phyloP scores from a whole-genome alignment of 2,797 vertebrate species.

The Anas acuta region DNA sequence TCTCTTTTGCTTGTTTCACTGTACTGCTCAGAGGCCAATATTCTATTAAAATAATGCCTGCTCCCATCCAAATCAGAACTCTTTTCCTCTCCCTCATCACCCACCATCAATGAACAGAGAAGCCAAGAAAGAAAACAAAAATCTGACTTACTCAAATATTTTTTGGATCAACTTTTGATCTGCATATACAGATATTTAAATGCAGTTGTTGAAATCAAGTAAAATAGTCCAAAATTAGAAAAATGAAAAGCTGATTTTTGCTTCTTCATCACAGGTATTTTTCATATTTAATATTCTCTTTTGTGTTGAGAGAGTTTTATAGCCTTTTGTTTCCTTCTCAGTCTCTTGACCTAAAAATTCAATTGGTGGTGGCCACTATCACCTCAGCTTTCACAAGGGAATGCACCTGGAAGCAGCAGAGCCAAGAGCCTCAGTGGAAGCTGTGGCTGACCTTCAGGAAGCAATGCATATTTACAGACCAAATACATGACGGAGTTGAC shows the following conservation, averaged over 20 bases:
- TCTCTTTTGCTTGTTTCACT: background rate
- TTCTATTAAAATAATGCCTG: background rate
- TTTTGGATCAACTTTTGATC: background rate
- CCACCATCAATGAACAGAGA: background rate
- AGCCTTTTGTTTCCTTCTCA: rapidly evolving
- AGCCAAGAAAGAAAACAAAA: background rate
- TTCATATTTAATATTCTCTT: background rate
- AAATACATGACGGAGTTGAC: background rate
- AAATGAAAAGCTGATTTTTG: background rate
- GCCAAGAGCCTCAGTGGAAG: background rate
- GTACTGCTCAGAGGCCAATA: background rate
- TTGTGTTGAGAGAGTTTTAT: background rate
- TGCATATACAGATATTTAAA: background rate
- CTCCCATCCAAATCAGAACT: background rate
- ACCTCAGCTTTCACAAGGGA: background rate
- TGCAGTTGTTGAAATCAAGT: background rate
- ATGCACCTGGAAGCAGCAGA: background rate
- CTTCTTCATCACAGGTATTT: background rate
- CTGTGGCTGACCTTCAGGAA: background rate
- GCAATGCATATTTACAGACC: background rate
- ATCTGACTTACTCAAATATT: background rate
- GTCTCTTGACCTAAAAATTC: background rate
- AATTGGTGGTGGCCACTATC: background rate
- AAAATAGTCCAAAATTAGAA: background rate
- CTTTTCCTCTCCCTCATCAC: rapidly evolving